Conservation (phyloP, 2,888 invertebrate species). For the Meteorus cinctellus region DNA sequence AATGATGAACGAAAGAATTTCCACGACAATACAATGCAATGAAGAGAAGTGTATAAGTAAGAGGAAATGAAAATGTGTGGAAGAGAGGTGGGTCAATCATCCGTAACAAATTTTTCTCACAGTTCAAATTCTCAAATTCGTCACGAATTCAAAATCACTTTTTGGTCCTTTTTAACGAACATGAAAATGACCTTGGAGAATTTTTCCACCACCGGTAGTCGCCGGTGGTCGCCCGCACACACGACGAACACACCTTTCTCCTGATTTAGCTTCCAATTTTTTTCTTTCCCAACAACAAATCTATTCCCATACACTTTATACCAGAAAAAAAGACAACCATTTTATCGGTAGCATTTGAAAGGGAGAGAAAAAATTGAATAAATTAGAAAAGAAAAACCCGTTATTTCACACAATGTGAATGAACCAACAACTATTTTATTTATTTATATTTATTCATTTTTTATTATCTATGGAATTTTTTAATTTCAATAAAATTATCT, state of each 20-base stretch:
- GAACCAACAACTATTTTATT: not conserved
- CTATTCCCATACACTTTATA: no score
- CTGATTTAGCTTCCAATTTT: not conserved
- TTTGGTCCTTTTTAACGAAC: slow-evolving; percentile 2
- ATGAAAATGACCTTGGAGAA: slow-evolving; percentile 4
- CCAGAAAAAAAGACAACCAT: no score
- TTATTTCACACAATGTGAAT: not conserved
- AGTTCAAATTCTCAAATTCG: slow-evolving; percentile 13
- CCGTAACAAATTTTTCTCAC: slow-evolving; percentile 6
- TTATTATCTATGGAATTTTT: slow-evolving; percentile 6
- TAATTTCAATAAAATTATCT: slow-evolving; percentile 13
- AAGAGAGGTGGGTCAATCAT: slow-evolving; percentile 5
- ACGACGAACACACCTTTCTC: not conserved
- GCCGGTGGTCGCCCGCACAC: slow-evolving; percentile 11
- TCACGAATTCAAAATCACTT: slow-evolving; percentile 14
- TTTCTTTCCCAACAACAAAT: not conserved
- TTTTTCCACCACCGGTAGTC: slow-evolving; percentile 8
- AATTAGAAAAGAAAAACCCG: not conserved
- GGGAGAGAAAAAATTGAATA: not conserved
- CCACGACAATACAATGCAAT: slow-evolving; percentile 2
- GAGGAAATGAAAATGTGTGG: slow-evolving; percentile 6
- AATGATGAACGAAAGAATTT: slow-evolving; percentile 5
- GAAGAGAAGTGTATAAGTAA: slow-evolving; percentile 46
- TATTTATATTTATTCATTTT: slow-evolving; percentile 12
- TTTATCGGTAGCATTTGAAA: not conserved